phyloP scores from a whole-genome alignment of 2,888 invertebrate species.

The Orthosia cruda region DNA sequence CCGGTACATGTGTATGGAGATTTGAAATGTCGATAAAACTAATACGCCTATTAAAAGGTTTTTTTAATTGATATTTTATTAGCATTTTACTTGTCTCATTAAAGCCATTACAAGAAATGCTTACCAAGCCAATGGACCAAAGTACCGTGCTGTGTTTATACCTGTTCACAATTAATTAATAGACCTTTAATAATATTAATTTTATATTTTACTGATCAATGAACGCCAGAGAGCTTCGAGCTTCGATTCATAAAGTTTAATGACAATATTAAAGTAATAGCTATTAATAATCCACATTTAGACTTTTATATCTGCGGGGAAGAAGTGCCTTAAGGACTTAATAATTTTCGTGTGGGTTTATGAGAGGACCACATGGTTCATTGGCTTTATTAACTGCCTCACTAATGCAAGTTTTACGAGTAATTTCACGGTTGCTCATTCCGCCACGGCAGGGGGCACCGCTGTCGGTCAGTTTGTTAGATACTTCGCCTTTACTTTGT shows the following conservation, averaged over 20 bases:
- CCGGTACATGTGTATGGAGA: background rate
- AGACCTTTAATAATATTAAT: constrained; percentile 55
- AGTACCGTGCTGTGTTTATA: constrained; percentile 52
- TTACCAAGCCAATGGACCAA: constrained; percentile 19
- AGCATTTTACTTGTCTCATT: constrained; percentile 31
- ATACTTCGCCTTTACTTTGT: constrained; percentile 57
- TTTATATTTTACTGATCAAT: constrained; percentile 57
- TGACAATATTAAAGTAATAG: constrained; percentile 79
- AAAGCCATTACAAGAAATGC: constrained; percentile 26
- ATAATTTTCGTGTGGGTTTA: constrained; percentile 82
- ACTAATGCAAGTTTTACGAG: constrained; percentile 90
- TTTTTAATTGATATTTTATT: constrained; percentile 33
- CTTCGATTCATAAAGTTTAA: constrained; percentile 69
- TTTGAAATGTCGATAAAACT: constrained; percentile 23
- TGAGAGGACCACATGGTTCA: constrained; percentile 86
- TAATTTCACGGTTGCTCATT: constrained; percentile 90
- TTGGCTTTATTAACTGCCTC: constrained; percentile 84
- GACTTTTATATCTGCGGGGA: constrained; percentile 79
- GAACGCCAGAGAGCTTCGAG: constrained; percentile 47
- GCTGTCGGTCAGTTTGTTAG: constrained; percentile 53
- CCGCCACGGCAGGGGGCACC: constrained; percentile 80
- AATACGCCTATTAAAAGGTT: constrained; percentile 17
- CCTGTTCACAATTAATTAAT: constrained; percentile 60
- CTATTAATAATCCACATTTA: constrained; percentile 85
- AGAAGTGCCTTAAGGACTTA: constrained; percentile 75